phyloP scores from a whole-genome alignment of 2,888 invertebrate genomes.

The Rhagophthalmus giganteus region DNA sequence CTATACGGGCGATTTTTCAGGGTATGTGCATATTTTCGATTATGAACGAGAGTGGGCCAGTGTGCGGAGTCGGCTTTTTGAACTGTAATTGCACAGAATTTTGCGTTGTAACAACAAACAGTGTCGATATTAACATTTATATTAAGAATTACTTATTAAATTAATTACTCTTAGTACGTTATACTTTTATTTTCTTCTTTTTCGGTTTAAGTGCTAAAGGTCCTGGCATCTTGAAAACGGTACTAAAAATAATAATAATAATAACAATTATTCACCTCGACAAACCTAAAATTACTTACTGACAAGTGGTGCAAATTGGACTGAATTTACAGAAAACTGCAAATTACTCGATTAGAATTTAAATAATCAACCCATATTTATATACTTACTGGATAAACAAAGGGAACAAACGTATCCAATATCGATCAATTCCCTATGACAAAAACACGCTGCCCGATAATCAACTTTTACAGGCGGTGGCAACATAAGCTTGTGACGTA shows the following conservation, averaged over 20 bases:
- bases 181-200: conserved; percentile 76
- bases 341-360: too few species aligned
- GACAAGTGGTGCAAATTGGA: conserved; percentile 96
- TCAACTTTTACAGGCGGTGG: conserved; percentile 92
- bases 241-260: conserved; percentile 64
- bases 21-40: conserved; percentile 22
- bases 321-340: conserved; percentile 96
- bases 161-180: conserved; percentile 29
- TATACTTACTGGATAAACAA: conserved; percentile 88
- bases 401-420: conserved; percentile 98
- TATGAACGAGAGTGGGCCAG: conserved; percentile 31
- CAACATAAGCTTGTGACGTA: conserved; percentile 79
- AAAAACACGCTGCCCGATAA: conserved; percentile 97
- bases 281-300: too few species aligned
- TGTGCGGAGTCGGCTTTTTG: conserved; percentile 40
- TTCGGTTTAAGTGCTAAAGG: conserved; percentile 76
- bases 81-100: conserved; percentile 40
- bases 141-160: conserved; percentile 12
- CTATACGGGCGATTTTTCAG: conserved; percentile 25
- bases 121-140: conserved; percentile 34
- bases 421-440: conserved; percentile 92
- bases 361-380: too few species aligned
- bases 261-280: too few species aligned
- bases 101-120: conserved; percentile 36
- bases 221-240: conserved; percentile 88